These are phyloP conservation scores for Drosophila jambulina DNA, from an alignment of 1,140 invertebrate species.

Conservation along the genomic window DNA sequence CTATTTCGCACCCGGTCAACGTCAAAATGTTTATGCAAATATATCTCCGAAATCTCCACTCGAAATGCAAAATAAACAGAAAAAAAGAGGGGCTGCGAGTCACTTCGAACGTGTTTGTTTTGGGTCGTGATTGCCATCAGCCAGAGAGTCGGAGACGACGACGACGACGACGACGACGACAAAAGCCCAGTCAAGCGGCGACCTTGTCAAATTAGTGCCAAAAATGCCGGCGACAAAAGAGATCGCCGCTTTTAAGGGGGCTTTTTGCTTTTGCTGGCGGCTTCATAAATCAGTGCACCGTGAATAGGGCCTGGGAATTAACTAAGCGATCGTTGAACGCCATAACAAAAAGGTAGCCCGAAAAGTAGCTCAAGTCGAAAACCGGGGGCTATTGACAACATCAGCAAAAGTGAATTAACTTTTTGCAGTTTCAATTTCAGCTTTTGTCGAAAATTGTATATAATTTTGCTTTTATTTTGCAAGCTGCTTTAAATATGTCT, in stretches of 20 bases:
- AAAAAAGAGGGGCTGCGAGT: conserved; percentile 6
- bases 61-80: conserved; percentile 50
- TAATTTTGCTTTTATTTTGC: conserved; percentile 18
- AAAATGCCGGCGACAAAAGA: conserved; percentile 65
- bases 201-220: conserved; percentile 82
- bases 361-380: conserved; percentile 32
- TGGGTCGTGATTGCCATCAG: conserved; percentile 44
- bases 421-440: conserved; percentile 27
- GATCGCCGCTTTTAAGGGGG: conserved; percentile 2
- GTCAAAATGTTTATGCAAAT: conserved; percentile 77
- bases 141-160: not conserved
- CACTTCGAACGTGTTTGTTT: conserved; percentile 36
- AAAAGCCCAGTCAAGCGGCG: conserved; percentile 37
- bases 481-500: conserved; percentile 11
- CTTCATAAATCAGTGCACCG: conserved; percentile 60
- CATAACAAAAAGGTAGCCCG: not conserved
- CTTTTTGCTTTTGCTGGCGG: not conserved
- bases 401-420: conserved; percentile 56
- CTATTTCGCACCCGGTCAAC: conserved; percentile 66
- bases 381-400: conserved; percentile 24
- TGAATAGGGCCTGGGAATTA: conserved; percentile 31
- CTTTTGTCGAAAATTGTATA: conserved; percentile 31
- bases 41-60: conserved; percentile 50
- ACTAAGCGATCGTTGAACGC: conserved; percentile 45
- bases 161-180: conserved; percentile 29